Conservation (phyloP, 1,140 invertebrate species). For the Hesperophylax magnus region DNA sequence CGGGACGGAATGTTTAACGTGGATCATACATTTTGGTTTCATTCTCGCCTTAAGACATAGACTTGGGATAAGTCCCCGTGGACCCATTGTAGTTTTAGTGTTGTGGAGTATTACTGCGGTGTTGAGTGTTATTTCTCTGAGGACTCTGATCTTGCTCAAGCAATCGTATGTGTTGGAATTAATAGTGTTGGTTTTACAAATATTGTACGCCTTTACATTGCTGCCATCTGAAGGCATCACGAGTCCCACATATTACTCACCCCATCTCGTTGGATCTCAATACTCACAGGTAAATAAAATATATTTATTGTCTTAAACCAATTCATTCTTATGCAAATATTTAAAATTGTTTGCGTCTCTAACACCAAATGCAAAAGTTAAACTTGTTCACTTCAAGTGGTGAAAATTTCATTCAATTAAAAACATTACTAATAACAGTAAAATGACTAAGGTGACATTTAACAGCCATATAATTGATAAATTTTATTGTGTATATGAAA, state of each 20-base stretch:
- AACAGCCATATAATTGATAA: too few species aligned
- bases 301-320: background rate
- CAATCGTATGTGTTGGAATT: slow-evolving; percentile 67
- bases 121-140: slow-evolving; percentile 72
- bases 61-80: slow-evolving; percentile 77
- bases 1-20: slow-evolving; percentile 79
- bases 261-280: slow-evolving; percentile 69
- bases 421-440: too few species aligned
- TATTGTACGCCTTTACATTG: slow-evolving; percentile 75
- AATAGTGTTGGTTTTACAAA: slow-evolving; percentile 70
- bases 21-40: slow-evolving; percentile 85
- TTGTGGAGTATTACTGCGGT: slow-evolving; percentile 77
- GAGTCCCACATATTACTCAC: slow-evolving; percentile 68
- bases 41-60: slow-evolving; percentile 77
- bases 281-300: slow-evolving; percentile 69
- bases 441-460: too few species aligned
- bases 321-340: too few species aligned
- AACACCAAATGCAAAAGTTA: too few species aligned
- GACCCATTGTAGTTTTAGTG: slow-evolving; percentile 78
- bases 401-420: too few species aligned
- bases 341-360: too few species aligned
- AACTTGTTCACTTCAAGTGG: too few species aligned
- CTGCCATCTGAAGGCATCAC: slow-evolving; percentile 71
- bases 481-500: too few species aligned
- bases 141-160: slow-evolving; percentile 65